Conservation (phyloP, 2,113 vertebrate species). For the Elgaria multicarinata region DNA sequence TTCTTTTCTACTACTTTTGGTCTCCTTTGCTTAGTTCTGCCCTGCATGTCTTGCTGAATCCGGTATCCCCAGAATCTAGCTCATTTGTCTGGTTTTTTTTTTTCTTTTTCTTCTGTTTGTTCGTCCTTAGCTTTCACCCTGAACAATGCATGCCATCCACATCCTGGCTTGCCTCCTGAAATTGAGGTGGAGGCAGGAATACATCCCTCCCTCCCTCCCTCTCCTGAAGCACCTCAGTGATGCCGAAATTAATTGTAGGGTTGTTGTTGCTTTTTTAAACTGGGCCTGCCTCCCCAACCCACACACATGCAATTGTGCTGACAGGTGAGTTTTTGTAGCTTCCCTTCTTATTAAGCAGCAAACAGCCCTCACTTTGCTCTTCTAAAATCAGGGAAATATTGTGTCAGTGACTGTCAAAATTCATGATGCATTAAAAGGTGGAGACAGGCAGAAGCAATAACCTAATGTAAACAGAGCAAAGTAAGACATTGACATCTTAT, state of each 20-base stretch:
- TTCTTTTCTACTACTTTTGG: neutral
- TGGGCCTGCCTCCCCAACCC: neutral
- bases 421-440: neutral
- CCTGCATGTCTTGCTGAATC: neutral
- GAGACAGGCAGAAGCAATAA: neutral
- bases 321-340: conserved; percentile 14
- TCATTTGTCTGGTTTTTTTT: neutral
- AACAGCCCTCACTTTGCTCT: conserved; percentile 22
- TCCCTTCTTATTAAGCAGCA: conserved; percentile 27
- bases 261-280: neutral
- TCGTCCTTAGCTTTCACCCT: neutral
- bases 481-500: neutral
- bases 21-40: neutral
- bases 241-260: neutral
- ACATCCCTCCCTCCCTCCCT: neutral
- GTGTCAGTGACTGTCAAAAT: conserved; percentile 14
- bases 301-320: neutral
- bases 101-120: too few species aligned
- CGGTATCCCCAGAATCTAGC: neutral
- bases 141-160: neutral
- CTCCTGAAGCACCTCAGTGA: neutral
- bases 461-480: conserved; percentile 24
- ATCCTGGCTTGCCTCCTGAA: neutral
- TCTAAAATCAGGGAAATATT: conserved; percentile 12
- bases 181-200: neutral